phyloP scores from a whole-genome alignment of 2,888 invertebrate genomes.

The Drosophila borborema region DNA sequence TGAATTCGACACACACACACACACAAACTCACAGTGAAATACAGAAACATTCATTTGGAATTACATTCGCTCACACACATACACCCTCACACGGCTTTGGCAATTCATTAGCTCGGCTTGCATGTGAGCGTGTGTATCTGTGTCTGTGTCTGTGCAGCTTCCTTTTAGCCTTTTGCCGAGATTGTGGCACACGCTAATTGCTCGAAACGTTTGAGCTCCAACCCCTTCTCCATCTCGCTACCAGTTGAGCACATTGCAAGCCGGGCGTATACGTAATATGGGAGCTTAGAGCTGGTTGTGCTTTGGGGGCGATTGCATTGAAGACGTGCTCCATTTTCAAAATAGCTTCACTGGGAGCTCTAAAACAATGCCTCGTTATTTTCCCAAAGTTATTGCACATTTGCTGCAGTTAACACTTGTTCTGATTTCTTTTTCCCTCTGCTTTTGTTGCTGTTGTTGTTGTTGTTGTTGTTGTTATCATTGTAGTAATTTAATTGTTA shows the following conservation, averaged over 20 bases:
- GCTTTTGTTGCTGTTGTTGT: slow-evolving; percentile 2
- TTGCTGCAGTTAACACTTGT: slow-evolving; percentile 68
- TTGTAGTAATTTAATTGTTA: slow-evolving; percentile 62
- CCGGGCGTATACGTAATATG: slow-evolving; percentile 35
- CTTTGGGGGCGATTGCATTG: slow-evolving; percentile 45
- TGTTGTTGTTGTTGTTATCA: slow-evolving; percentile 17
- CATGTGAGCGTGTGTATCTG: slow-evolving; percentile 22
- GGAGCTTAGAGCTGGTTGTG: not conserved
- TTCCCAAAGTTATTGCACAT: slow-evolving; percentile 62
- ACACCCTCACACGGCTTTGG: slow-evolving; percentile 11
- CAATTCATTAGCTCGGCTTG: slow-evolving; percentile 58
- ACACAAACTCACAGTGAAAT: not conserved
- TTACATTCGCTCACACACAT: slow-evolving; percentile 3
- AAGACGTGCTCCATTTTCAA: slow-evolving; percentile 47
- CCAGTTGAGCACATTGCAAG: slow-evolving; percentile 33
- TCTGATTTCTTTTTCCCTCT: slow-evolving; percentile 34
- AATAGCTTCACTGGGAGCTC: slow-evolving; percentile 49
- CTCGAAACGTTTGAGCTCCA: slow-evolving; percentile 53
- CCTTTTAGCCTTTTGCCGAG: slow-evolving; percentile 65
- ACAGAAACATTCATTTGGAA: slow-evolving; percentile 30
- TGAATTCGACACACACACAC: not conserved
- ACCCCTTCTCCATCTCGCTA: not conserved
- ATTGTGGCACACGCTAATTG: slow-evolving; percentile 77
- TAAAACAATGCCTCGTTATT: slow-evolving; percentile 61
- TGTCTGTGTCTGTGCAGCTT: slow-evolving; percentile 34